Base-by-base conservation (phyloP, 2,113 vertebrate genomes). In the Aldabrachelys gigantea region DNA sequence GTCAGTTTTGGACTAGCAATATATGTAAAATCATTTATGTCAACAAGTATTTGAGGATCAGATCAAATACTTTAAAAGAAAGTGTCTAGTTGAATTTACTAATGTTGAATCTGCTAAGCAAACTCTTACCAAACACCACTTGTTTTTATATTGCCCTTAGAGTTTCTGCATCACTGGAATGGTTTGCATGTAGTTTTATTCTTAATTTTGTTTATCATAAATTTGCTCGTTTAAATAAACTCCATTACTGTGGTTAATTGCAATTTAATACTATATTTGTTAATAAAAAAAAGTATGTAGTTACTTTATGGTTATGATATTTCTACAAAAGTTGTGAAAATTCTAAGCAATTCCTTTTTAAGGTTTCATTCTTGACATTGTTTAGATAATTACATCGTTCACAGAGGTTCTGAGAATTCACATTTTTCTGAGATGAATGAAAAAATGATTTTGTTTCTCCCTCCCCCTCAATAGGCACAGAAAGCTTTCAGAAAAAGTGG, bases 401-500 rank as follows among this genome's bases (percentile, higher is more conserved):
- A 53, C n/a, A 49, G 44, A 38, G 7, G 2, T 82, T 88, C 89
- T 57, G 56, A 94, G 69, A 22, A 2, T 8, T 92, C n/a, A 50
- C 49, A 29, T 31, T 38, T 25, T 80, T 41, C 75, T 75, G 38
- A 88, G 29, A 19, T 72, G 35, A 78, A 59, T 29, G 9, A 25
- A 92, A 65, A 1, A 10, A 10, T 1, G 10, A 9, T 29, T 38
- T 75, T 25, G 52, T 27, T 41, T 62, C 5, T 13, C 1, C 50
- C 56, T 50, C 44, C 52, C 80, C 80, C 5, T 0, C 56, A 38
- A 72, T 21, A 98, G 98, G 92, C 80, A 87, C 44, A 96, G 89
- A 94, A 96, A 6, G 6, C 8, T n/a, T 80, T 84, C 95, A 10
- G 89, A 95, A 93, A 88, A 96, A 59, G 97, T 76, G 59, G 94